Conservation (phyloP, 2,888 invertebrate species). For the Cyclophora punctaria region DNA sequence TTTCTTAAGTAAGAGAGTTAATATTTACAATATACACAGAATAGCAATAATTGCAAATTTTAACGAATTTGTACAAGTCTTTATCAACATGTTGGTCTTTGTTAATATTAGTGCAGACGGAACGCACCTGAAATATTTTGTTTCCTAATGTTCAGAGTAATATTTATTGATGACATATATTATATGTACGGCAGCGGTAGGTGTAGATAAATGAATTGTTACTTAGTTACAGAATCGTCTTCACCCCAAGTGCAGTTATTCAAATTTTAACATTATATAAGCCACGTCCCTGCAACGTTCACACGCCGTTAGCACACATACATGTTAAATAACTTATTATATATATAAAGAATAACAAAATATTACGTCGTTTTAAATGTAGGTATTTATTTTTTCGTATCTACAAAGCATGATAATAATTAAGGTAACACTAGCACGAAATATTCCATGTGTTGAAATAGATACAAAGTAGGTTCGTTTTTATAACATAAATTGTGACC, state of each 20-base stretch:
- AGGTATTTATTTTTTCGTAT: slow-evolving; percentile 44
- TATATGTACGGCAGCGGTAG: slow-evolving; percentile 59
- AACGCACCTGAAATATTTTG: slow-evolving; percentile 70
- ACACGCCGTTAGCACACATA: slow-evolving; percentile 70
- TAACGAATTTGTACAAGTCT: slow-evolving; percentile 73
- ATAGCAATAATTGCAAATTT: slow-evolving; percentile 67
- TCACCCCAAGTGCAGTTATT: slow-evolving; percentile 73
- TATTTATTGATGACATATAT: slow-evolving; percentile 76
- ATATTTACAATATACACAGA: slow-evolving; percentile 74
- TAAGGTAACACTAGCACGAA: slow-evolving; percentile 64
- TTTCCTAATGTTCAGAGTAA: slow-evolving; percentile 77
- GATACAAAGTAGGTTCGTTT: slow-evolving; percentile 64
- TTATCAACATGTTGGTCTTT: slow-evolving; percentile 65
- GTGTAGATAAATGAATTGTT: slow-evolving; percentile 32
- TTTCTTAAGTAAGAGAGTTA: slow-evolving; percentile 74
- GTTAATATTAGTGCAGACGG: slow-evolving; percentile 66
- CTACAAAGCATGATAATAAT: slow-evolving; percentile 52
- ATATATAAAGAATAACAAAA: slow-evolving; percentile 11
- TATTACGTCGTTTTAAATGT: slow-evolving; percentile 32
- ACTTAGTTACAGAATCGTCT: slow-evolving; percentile 49
- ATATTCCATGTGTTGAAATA: slow-evolving; percentile 61
- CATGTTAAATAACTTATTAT: slow-evolving; percentile 39
- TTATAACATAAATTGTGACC: slow-evolving; percentile 73
- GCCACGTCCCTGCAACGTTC: slow-evolving; percentile 62
- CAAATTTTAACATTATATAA: slow-evolving; percentile 72